phyloP scores from a whole-genome alignment of 2,888 invertebrate genomes.

The Troides helena region DNA sequence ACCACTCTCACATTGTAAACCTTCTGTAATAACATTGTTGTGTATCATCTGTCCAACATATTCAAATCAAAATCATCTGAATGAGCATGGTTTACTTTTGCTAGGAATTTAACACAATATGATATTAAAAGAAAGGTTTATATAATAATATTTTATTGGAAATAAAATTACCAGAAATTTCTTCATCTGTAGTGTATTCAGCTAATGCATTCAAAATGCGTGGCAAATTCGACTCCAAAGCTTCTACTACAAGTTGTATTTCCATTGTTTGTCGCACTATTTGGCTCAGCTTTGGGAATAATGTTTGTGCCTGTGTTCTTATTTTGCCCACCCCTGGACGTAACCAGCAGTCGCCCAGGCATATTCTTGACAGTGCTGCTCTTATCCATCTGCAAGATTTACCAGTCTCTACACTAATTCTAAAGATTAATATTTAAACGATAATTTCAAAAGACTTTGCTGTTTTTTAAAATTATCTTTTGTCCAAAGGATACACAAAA shows the following conservation, averaged over 20 bases:
- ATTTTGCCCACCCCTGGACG: slow-evolving; percentile 73
- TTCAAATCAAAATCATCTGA: too few relatives aligned
- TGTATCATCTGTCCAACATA: too few relatives aligned
- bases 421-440: too few relatives aligned
- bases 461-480: too few relatives aligned
- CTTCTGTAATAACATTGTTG: too few relatives aligned
- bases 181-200: slow-evolving; percentile 75
- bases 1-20: too few relatives aligned
- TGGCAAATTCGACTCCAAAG: slow-evolving; percentile 67
- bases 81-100: too few relatives aligned
- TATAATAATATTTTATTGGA: too few relatives aligned
- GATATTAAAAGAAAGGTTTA: too few relatives aligned
- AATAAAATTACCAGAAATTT: slow-evolving; percentile 59
- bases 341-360: slow-evolving; percentile 71
- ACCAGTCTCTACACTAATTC: neutral
- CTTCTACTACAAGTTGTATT: slow-evolving; percentile 64
- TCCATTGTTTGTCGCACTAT: slow-evolving; percentile 62
- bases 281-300: slow-evolving; percentile 69
- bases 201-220: slow-evolving; percentile 65
- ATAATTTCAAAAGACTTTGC: too few relatives aligned
- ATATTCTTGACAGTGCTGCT: slow-evolving; percentile 69
- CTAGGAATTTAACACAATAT: too few relatives aligned
- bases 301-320: slow-evolving; percentile 66
- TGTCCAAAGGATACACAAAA: too few relatives aligned
- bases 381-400: slow-evolving; percentile 66